A percentile compares a stretch with the other conserved stretches of the same genome.
Conservation (phyloP, 2,113 vertebrate species). For the Pandion haliaetus region DNA sequence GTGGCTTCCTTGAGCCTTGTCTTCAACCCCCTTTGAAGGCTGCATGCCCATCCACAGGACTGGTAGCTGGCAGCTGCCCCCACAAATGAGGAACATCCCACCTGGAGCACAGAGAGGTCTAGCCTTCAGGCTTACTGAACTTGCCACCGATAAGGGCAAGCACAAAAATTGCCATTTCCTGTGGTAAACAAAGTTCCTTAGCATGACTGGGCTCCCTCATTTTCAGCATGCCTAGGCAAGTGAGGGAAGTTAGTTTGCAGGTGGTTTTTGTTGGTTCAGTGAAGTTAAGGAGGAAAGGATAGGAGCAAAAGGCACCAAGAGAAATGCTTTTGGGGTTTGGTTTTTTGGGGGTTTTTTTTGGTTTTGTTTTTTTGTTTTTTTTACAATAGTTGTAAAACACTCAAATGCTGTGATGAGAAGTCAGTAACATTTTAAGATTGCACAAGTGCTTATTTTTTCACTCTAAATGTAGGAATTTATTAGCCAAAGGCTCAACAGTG, state of each 20-base stretch:
- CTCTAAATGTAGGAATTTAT: not conserved
- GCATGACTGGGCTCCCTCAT: not conserved
- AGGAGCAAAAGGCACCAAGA: not conserved
- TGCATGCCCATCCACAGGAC: not conserved
- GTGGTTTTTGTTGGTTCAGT: not conserved
- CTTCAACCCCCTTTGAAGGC: not conserved
- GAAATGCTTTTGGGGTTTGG: not conserved
- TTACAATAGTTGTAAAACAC: not conserved
- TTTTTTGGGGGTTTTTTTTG: too few relatives aligned
- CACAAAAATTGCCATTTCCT: not conserved
- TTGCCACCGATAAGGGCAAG: not conserved
- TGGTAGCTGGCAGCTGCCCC: not conserved
- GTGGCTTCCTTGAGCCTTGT: not conserved
- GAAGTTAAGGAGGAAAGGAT: not conserved
- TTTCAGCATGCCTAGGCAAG: not conserved
- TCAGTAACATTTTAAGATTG: not conserved
- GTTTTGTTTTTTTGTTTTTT: too few relatives aligned
- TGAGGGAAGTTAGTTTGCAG: not conserved
- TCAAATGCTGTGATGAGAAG: not conserved
- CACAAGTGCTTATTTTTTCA: not conserved
- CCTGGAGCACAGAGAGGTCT: fast-evolving
- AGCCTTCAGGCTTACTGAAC: not conserved
- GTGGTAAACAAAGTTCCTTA: not conserved
- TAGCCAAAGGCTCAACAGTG: not conserved
- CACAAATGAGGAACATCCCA: not conserved